Base-by-base conservation (phyloP, 2,888 invertebrate species). In the Drosophila eohydei region DNA sequence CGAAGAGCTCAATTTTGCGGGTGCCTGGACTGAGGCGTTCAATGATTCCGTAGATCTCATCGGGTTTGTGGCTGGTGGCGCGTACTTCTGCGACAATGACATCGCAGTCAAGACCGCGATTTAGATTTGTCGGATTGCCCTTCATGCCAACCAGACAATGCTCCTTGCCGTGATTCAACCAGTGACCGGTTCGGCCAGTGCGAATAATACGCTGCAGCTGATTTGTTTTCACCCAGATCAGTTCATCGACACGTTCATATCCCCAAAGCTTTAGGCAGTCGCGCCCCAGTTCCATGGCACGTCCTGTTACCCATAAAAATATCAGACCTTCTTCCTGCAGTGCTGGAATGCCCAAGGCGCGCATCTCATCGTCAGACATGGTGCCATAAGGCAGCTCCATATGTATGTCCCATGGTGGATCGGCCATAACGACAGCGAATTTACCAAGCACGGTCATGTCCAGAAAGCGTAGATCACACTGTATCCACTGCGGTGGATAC, bases 201-300 rank as follows among this genome's bases (percentile, higher is more conserved):
- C 99, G 94, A 86, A 99, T 99, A 86, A 99, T 99, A 69, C 99
- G 94, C 92, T 99, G 99, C 70, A 99, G 93, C 92, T 99, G 99
- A 93, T 99, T 99, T 0, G 99, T 99, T 94, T 99, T 99, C 61
- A 99, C 99, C 99, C 99, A 99, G 87, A 99, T 99, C 44, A 99
- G 95, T 92, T 99, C 99, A 92, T 99, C 99, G 3, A 98, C 97
- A 54, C 98, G 94, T 90, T 98, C 97, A 91, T 99, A 99, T 81
- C 99, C 99, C 99, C 99, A 99, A 12, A 98, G 93, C 89, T 98
- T 97, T 14, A 99, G 94, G 90, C 99, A 99, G 91, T 99, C 99
- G 41, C 99, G 94, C 0, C 99, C 99, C 26, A 99, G 93, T 92
- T 99, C 99, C 93, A 93, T 91, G 38, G 93, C 92, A 94, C 97